Percentiles rank a stretch among this genome's conserved stretches.
Evolutionary conservation across 2,797 vertebrate genomes (phyloP).

Genomic region (Austrolebias charrua): DNA sequence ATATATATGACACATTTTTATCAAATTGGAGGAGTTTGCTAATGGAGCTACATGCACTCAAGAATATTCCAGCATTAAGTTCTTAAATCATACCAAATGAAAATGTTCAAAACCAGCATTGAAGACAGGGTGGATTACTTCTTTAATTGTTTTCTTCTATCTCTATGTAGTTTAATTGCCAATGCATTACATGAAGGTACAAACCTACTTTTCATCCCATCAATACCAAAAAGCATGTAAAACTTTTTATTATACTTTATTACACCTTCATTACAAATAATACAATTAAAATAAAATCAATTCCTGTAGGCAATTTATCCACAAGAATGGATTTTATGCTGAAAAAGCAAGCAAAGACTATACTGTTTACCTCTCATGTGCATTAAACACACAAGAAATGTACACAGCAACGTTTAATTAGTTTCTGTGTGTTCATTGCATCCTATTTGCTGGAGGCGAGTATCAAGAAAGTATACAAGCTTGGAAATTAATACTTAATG

Average conservation of each 20-base stretch:
- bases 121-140: slow-evolving; percentile 5
- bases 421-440: slow-evolving; percentile 40
- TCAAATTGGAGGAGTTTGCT: slow-evolving; percentile 29
- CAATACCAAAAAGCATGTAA: no score
- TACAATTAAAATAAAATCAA: slow-evolving; percentile 46
- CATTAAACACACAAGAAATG: not conserved
- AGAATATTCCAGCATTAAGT: slow-evolving; percentile 27
- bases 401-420: slow-evolving; percentile 33
- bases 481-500: slow-evolving; percentile 60
- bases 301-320: slow-evolving; percentile 31
- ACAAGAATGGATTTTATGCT: slow-evolving; percentile 49
- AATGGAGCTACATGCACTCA: slow-evolving; percentile 44
- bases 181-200: slow-evolving; percentile 10
- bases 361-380: slow-evolving; percentile 31
- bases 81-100: slow-evolving; percentile 34
- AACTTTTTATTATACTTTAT: no score
- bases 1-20: slow-evolving; percentile 37
- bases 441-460: slow-evolving; percentile 50
- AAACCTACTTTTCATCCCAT: slow-evolving; percentile 15
- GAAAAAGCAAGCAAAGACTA: slow-evolving; percentile 13
- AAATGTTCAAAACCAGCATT: slow-evolving; percentile 10
- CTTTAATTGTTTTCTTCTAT: slow-evolving; percentile 20
- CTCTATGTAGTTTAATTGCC: slow-evolving; percentile 9
- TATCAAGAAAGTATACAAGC: slow-evolving; percentile 42
- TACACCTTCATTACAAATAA: not conserved